phyloP scores from a whole-genome alignment of 2,888 invertebrate species.

The Pachydiplax longipennis region DNA sequence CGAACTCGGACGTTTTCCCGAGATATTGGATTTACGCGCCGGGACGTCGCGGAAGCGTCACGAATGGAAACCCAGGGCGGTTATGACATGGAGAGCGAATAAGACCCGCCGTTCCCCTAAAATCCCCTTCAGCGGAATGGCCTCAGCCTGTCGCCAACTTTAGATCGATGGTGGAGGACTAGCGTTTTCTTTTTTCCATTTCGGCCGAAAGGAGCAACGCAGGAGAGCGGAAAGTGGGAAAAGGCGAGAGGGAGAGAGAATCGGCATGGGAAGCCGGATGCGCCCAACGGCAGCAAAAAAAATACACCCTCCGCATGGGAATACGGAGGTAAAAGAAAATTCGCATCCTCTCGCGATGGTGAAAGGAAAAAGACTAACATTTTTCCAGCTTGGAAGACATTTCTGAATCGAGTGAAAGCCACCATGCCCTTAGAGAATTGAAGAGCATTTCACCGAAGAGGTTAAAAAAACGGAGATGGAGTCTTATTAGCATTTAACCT shows the following conservation, averaged over 20 bases:
- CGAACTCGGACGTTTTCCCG: background rate
- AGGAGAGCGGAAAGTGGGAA: background rate
- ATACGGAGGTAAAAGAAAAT: background rate
- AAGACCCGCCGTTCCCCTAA: background rate
- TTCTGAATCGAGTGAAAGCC: background rate
- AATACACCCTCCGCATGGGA: constrained; percentile 17
- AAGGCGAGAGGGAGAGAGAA: background rate
- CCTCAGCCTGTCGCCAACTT: constrained; percentile 40
- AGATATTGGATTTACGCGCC: background rate
- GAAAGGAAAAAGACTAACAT: constrained; percentile 30
- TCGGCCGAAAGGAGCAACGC: background rate
- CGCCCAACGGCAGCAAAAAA: background rate
- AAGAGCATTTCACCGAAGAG: background rate
- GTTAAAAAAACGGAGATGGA: background rate
- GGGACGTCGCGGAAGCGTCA: background rate
- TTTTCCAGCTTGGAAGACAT: constrained; percentile 22
- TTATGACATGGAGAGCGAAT: constrained; percentile 2
- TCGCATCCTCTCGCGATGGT: constrained; percentile 6
- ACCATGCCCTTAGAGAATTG: background rate
- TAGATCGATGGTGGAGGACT: constrained; percentile 29
- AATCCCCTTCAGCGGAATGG: constrained; percentile 38
- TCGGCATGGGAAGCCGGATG: background rate
- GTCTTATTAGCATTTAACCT: constrained; percentile 44
- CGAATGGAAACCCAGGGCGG: background rate
- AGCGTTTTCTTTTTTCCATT: constrained; percentile 1